Conservation (phyloP, 2,888 invertebrate species). For the Lottia gigantea region DNA sequence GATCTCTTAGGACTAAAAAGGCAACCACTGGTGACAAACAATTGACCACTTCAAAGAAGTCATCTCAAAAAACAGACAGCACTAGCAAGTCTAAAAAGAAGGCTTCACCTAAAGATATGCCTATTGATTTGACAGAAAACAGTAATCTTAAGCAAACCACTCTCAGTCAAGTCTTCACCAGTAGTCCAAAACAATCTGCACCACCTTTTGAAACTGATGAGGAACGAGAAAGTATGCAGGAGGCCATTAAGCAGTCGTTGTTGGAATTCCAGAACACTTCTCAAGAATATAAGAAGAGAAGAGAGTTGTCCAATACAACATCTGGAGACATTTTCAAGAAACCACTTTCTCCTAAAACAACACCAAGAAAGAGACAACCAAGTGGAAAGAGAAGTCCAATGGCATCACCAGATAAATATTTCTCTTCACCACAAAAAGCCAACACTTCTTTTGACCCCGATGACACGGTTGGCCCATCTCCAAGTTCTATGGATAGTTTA, state of each 20-base stretch:
- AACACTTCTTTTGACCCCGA: slow-evolving; percentile 16
- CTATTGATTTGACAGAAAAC: slow-evolving; percentile 11
- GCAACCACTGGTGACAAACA: background rate
- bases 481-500: background rate
- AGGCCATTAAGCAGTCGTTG: slow-evolving; percentile 35
- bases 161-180: slow-evolving; percentile 40
- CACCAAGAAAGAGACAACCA: slow-evolving; percentile 28
- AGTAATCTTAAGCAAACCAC: slow-evolving; percentile 38
- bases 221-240: slow-evolving; percentile 29
- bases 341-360: slow-evolving; percentile 9
- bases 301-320: background rate
- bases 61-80: background rate
- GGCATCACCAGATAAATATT: background rate
- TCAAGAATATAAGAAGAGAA: slow-evolving; percentile 10
- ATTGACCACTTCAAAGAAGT: background rate
- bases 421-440: background rate
- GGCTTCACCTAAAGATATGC: background rate
- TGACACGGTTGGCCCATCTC: slow-evolving; percentile 16
- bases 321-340: slow-evolving; percentile 11
- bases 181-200: slow-evolving; percentile 15
- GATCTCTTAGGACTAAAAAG: background rate
- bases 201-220: slow-evolving; percentile 2
- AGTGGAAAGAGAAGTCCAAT: slow-evolving; percentile 18
- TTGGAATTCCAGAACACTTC: slow-evolving; percentile 17
- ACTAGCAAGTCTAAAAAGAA: slow-evolving; percentile 7